Conservation (phyloP, 2,113 vertebrate genomes). For the Megaleporinus macrocephalus region DNA sequence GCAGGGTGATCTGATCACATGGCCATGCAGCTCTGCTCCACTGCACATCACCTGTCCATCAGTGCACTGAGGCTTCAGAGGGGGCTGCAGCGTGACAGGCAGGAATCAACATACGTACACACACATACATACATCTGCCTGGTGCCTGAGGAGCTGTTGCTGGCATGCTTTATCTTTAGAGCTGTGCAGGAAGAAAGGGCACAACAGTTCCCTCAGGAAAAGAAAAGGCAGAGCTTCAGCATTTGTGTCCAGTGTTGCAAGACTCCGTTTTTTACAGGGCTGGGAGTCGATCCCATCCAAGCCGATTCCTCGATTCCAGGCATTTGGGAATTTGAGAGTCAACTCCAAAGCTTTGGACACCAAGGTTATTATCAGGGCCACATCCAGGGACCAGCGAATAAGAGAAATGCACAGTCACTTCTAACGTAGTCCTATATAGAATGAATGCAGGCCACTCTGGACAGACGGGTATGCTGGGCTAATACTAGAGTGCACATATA, state of each 20-base stretch:
- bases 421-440: no score
- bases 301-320: no score
- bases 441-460: no score
- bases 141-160: not conserved
- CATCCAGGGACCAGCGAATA: no score
- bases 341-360: no score
- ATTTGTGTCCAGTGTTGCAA: not conserved
- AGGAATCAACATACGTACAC: not conserved
- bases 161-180: not conserved
- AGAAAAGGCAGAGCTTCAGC: not conserved
- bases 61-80: constrained; percentile 16
- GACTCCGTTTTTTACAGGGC: no score
- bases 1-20: constrained; percentile 1
- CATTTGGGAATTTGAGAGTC: no score
- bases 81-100: constrained; percentile 7
- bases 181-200: not conserved
- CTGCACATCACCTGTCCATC: constrained; percentile 35
- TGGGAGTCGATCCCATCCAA: no score
- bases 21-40: constrained; percentile 16
- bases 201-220: not conserved
- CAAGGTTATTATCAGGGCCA: no score
- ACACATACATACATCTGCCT: not conserved
- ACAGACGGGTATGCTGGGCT: no score
- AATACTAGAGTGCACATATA: no score
- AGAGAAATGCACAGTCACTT: no score